Evolutionary conservation across 1,140 invertebrate genomes (phyloP).

Genomic region (Zaprionus taronus): DNA sequence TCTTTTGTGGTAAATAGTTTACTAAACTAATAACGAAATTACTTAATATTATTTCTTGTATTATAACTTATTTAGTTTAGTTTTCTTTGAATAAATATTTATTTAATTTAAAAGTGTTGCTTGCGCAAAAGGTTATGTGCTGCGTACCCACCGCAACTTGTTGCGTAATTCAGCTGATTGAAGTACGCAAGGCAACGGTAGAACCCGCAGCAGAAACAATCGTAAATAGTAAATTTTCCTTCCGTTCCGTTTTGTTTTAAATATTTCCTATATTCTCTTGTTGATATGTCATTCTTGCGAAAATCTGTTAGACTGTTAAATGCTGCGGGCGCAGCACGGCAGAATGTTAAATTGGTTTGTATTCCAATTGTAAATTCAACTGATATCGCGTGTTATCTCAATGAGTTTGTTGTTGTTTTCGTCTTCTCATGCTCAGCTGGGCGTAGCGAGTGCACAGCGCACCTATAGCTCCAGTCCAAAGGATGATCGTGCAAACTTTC

Average conservation of each 20-base stretch:
- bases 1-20: too few species aligned
- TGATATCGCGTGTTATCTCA: not conserved
- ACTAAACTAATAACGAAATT: too few species aligned
- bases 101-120: not conserved
- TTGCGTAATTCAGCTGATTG: conserved; percentile 53
- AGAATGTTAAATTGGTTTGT: conserved; percentile 52
- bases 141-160: conserved; percentile 30
- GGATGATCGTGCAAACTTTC: conserved; percentile 62
- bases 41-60: not conserved
- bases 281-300: conserved; percentile 62
- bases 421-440: conserved; percentile 27
- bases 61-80: not conserved
- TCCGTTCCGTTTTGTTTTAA: conserved; percentile 15
- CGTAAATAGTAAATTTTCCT: conserved; percentile 15
- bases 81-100: not conserved
- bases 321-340: conserved; percentile 18
- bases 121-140: conserved; percentile 8
- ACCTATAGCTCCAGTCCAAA: conserved; percentile 27
- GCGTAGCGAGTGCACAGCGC: conserved; percentile 4
- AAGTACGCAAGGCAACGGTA: conserved; percentile 18
- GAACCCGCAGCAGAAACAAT: conserved; percentile 20
- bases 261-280: conserved; percentile 10
- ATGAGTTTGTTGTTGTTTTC: conserved; percentile 24
- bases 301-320: conserved; percentile 51
- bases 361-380: conserved; percentile 15